These are phyloP conservation scores for Microcebus jonahi DNA, from an alignment of 2,113 vertebrate genomes.

Conservation along the genomic window DNA sequence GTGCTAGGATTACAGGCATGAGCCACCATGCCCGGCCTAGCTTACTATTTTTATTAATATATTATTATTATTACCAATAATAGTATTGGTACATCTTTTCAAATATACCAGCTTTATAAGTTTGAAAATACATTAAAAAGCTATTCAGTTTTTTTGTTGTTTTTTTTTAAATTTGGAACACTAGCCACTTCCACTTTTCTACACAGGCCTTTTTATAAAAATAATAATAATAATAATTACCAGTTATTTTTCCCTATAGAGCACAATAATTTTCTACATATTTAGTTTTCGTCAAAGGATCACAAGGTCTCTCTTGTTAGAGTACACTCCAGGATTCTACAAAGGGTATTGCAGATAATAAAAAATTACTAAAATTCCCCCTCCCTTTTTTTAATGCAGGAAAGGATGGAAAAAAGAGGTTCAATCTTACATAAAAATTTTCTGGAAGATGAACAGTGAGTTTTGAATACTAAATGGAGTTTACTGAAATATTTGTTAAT, in stretches of 20 bases:
- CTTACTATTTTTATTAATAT: not conserved
- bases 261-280: not conserved
- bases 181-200: rapidly evolving
- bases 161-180: not conserved
- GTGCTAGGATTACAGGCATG: no score
- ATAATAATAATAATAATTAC: no score
- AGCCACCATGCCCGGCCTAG: no score
- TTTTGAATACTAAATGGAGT: not conserved
- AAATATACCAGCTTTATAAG: not conserved
- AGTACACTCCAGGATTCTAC: no score
- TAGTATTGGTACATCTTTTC: not conserved
- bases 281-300: not conserved
- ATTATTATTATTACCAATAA: not conserved
- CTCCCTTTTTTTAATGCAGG: not conserved
- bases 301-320: not conserved
- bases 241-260: not conserved
- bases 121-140: not conserved
- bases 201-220: not conserved
- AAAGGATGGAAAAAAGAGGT: not conserved
- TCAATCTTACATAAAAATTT: not conserved
- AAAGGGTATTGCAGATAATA: not conserved
- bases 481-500: not conserved
- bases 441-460: not conserved
- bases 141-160: not conserved
- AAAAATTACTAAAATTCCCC: not conserved